These are phyloP conservation scores for Mimas tiliae DNA, from an alignment of 2,888 invertebrate genomes.

Conservation along the genomic window DNA sequence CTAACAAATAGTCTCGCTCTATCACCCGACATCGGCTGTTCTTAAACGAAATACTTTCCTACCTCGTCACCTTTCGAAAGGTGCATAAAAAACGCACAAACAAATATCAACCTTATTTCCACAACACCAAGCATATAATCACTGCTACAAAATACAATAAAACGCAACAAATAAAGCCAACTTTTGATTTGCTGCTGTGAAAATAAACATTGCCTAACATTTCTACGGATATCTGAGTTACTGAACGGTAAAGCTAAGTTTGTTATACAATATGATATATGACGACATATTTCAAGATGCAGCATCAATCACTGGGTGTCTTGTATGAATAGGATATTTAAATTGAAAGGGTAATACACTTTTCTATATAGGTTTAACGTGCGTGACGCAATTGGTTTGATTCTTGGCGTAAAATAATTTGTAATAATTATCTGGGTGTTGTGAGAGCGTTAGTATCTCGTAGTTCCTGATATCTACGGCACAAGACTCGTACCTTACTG, in stretches of 20 bases:
- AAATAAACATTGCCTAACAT: background rate
- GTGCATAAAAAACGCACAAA: slow-evolving; percentile 30
- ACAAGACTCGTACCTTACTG: too few species aligned
- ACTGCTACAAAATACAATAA: background rate
- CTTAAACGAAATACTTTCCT: slow-evolving; percentile 74
- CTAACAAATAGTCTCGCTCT: slow-evolving; percentile 68
- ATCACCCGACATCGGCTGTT: slow-evolving; percentile 75
- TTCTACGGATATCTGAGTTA: background rate
- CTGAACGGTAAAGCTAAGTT: background rate
- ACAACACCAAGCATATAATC: slow-evolving; percentile 36
- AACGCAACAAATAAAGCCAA: slow-evolving; percentile 24
- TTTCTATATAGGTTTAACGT: slow-evolving; percentile 1
- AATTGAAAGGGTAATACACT: slow-evolving; percentile 24
- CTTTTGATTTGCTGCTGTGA: background rate
- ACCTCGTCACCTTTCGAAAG: slow-evolving; percentile 76
- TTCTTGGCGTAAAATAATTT: slow-evolving; percentile 2
- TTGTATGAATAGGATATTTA: slow-evolving; percentile 21
- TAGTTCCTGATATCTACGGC: too few species aligned
- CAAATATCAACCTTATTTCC: slow-evolving; percentile 44
- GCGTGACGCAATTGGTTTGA: slow-evolving; percentile 20
- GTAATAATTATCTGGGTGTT: background rate
- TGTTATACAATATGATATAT: slow-evolving; percentile 18
- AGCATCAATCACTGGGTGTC: slow-evolving; percentile 10
- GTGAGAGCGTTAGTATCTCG: too few species aligned
- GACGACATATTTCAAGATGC: slow-evolving; percentile 23